Base-by-base conservation (phyloP, 37 sponge, comb jelly and placozoan species). In the Hexactinellida sp. region DNA sequence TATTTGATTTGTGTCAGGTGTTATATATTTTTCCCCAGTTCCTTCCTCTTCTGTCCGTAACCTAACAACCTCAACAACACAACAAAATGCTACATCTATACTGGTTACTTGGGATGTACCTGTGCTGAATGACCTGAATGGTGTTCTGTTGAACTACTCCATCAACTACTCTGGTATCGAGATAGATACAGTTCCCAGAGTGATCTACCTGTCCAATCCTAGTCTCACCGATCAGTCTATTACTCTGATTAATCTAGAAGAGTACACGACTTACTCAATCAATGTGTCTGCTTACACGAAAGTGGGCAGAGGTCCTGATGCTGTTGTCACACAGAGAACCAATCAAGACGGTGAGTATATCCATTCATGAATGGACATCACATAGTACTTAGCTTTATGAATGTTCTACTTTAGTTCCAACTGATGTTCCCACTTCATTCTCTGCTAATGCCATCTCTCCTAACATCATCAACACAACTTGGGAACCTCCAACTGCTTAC, bases 91-190 rank as follows among this genome's bases (percentile, higher is more conserved):
- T 63, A 63, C 76, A 63, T 63, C 76, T 3, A 63, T 63, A 7
- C 34, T 63, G 3, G 30, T 63, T 10, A 23, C 19, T 63, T 63
- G 76, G 76, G 30, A 63, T 3, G 76, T 63, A 63, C 76, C 76
- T 21, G 34, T 63, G 1, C 34, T 63, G 76, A 63, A 63, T 63
- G 76, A 63, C 30, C 76, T 63, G 76, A 63, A 63, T n/a, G 76
- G 76, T 25, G 13, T 63, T 63, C 76, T 63, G 5, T 3, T 63
- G 19, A 63, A 63, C 34, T 63, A 63, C 76, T 63, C 76, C 30
- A n/a, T 63, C 76, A 63, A 10, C 76, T 63, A 63, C 76, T 63
- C 76, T n/a, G 76, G 76, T n/a, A 63, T 63, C 3, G 76, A 63
- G 76, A 63, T 63, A 21, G 76, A 63, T n/a, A 63, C 76, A 63